Conservation (phyloP, 2,113 vertebrate genomes). For the Channa maculata region DNA sequence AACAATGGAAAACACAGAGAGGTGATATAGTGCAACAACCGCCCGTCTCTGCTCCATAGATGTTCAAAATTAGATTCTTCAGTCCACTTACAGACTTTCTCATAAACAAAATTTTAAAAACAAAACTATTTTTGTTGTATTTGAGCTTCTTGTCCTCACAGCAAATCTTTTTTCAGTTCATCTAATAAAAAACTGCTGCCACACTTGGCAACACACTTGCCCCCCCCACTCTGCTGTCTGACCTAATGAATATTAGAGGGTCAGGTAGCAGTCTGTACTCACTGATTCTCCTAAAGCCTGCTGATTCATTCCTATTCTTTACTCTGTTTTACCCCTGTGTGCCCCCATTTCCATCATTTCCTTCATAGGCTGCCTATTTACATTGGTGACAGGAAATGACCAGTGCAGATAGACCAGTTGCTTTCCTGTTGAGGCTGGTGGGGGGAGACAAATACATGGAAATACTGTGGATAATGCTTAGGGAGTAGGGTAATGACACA, state of each 20-base stretch:
- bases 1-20: conserved; percentile 53
- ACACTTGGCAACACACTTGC: conserved; percentile 49
- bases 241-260: conserved; percentile 34
- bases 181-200: conserved; percentile 47
- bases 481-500: not conserved
- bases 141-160: conserved; percentile 7
- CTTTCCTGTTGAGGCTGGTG: conserved; percentile 74
- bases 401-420: conserved; percentile 62
- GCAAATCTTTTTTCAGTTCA: conserved; percentile 10
- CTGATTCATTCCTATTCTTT: conserved; percentile 65
- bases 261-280: conserved; percentile 37
- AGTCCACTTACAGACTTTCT: not conserved
- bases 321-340: conserved; percentile 28
- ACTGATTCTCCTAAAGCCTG: conserved; percentile 20
- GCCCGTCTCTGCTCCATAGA: conserved; percentile 6
- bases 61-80: conserved; percentile 13
- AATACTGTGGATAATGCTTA: conserved; percentile 33
- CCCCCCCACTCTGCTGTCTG: conserved; percentile 28
- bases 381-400: conserved; percentile 76
- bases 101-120: conserved; percentile 15
- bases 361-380: conserved; percentile 69
- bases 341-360: conserved; percentile 63
- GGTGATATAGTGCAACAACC: conserved; percentile 6
- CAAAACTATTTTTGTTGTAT: not conserved
- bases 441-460: conserved; percentile 63